Evolutionary conservation across 2,113 vertebrate genomes (phyloP).

Genomic region (Alligator mississippiensis): DNA sequence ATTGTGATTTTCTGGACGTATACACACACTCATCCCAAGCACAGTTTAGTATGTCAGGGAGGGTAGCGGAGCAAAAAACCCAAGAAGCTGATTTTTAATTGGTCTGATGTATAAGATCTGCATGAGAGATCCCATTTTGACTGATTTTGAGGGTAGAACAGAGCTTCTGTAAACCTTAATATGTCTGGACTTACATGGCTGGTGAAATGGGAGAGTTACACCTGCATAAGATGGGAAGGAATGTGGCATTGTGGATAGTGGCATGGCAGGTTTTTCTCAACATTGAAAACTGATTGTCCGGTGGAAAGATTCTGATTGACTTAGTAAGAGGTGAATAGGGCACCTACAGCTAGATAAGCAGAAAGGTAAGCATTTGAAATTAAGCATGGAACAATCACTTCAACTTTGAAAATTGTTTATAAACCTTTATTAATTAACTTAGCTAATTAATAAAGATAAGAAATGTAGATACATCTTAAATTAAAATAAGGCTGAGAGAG

Average conservation of each 20-base stretch:
- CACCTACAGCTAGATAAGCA: neutral
- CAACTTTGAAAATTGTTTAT: neutral
- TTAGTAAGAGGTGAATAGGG: neutral
- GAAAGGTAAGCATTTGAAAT: neutral
- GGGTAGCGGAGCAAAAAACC: neutral
- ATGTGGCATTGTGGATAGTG: neutral
- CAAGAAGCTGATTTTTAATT: neutral
- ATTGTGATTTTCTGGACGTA: neutral
- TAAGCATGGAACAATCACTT: neutral
- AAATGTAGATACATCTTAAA: neutral
- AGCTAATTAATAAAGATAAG: neutral
- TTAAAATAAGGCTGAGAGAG: neutral
- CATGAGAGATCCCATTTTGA: neutral
- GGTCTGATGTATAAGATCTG: neutral
- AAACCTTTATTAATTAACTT: neutral
- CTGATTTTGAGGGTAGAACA: neutral
- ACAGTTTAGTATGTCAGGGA: neutral
- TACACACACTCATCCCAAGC: neutral
- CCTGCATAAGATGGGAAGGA: neutral
- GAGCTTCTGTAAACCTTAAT: neutral
- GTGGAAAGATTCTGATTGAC: neutral
- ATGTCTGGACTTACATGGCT: neutral
- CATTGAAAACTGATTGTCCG: neutral
- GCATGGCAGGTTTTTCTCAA: neutral
- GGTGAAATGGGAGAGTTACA: neutral